Evolutionary conservation across 2,888 invertebrate genomes (phyloP), one percentile per base, ranked within the genome.

Genomic region (Lasioglossum lativentre): DNA sequence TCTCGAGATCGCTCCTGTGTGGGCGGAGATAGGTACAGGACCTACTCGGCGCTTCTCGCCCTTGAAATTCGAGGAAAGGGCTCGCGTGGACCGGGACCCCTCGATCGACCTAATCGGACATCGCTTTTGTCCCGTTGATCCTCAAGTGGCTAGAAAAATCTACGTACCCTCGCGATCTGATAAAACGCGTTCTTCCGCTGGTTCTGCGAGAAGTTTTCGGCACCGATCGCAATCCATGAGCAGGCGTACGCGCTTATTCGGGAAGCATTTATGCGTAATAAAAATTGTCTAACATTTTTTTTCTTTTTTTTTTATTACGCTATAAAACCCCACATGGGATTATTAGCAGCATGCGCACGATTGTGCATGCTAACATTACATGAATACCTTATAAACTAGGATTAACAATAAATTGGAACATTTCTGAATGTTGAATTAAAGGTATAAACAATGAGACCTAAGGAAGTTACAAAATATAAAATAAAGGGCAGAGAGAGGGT

Each of bases 31-130:
- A 52, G 68, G 16, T 4, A 8, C 34, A n/a, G 40, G 68, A 38
- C 10, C 10, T 38, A 23, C 38, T 40, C 23, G 38, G 23, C 23
- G 63, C 30, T 30, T n/a, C 4, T 68, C 38, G 68, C 38, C 38
- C 38, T 38, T 40, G 68, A 40, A 34, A 68, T 68, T n/a, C 68
- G 68, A 34, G 66, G 40, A 40, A 68, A 68, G 68, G 68, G 40
- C 38, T 38, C 68, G 68, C 23, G 40, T 16, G 4, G 12, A 30
- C 19, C 19, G 6, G 68, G 34, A n/a, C 23, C 66, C 34, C 66
- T 10, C 34, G 38, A 68, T 68, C 66, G 23, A 19, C 34, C 34
- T 68, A 68, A 38, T 68, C 66, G 34, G 23, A 8, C 34, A 1
- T 1, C 4, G 40, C 38, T n/a, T 68, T 68, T 68, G 68, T 68